Percentiles rank a stretch among this genome's conserved stretches.
Evolutionary conservation across 2,888 invertebrate species (phyloP).

Genomic region (Tanytarsus gracilentus): DNA sequence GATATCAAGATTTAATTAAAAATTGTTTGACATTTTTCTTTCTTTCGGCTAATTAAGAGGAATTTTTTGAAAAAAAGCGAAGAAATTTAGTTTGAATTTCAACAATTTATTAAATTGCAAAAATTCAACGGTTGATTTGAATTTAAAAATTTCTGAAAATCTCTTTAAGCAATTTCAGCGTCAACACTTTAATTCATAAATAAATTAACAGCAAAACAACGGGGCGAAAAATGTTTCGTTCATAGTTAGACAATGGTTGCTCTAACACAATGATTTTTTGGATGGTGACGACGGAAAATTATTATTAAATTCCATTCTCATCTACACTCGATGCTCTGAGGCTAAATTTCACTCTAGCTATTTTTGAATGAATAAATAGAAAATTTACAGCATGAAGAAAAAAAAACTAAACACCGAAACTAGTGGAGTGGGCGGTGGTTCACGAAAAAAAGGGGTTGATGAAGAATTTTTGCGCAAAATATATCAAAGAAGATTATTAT

Average conservation of each 20-base stretch:
- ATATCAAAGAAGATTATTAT: constrained; percentile 14
- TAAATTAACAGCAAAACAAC: neutral
- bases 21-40: no score
- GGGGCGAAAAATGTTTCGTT: neutral
- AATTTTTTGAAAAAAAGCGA: no score
- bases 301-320: constrained; percentile 4
- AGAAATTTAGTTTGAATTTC: no score
- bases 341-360: neutral
- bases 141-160: no score
- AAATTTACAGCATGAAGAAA: neutral
- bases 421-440: neutral
- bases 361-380: neutral
- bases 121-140: no score
- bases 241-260: no score
- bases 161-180: no score
- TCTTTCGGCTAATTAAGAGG: no score
- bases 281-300: neutral
- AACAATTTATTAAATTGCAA: no score
- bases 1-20: no score
- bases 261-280: neutral
- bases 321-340: neutral
- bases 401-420: neutral
- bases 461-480: neutral
- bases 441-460: neutral
- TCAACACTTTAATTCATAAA: no score